Evolutionary conservation across 2,113 vertebrate genomes (phyloP), one percentile per base, ranked within the genome.

Genomic region (Myanophis thanlyinensis): DNA sequence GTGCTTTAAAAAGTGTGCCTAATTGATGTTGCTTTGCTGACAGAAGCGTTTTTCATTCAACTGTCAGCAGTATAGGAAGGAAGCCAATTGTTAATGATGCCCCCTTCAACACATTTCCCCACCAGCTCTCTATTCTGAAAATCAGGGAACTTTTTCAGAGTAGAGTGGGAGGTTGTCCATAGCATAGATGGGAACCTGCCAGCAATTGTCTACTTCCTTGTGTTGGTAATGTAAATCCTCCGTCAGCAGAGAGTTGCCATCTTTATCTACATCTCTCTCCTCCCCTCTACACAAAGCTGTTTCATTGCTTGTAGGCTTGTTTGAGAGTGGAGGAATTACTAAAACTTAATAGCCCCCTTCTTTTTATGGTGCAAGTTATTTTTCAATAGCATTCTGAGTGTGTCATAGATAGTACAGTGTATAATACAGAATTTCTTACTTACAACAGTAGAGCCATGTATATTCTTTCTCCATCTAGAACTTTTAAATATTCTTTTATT

Each of bases 391-490:
- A 0, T 49, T 1, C 27, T 47, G 18, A 3, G 25, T 53, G 59
- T 40, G 30, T 85, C 15, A 6, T 22, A 20, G 49, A 53, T 47
- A 56, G 27, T 40, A 4, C 40, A 52, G 27, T 49, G 27, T 35
- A n/a, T n/a, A 48, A 89, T 88, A 23, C 5, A n/a, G 20, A 30
- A 27, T 22, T 25, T 13, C n/a, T 20, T 5, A 4, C 56, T 25
- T n/a, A 18, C 30, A 27, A 18, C 11, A 62, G 7, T 20, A 49
- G n/a, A 44, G 11, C 35, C 40, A 46, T 27, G 44, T 88, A 44
- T 86, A 73, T 87, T 23, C 47, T 91, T 80, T 88, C 91, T n/a
- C 44, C 90, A 85, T 25, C 27, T 85, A 89, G 35, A 90, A 84
- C 62, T n/a, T 85, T 49, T 93, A 40, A 67, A 92, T 73, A 94